Percentiles rank a stretch among this genome's conserved stretches.
Conservation (phyloP, 2,888 invertebrate species). For the Uloborus plumipes region DNA sequence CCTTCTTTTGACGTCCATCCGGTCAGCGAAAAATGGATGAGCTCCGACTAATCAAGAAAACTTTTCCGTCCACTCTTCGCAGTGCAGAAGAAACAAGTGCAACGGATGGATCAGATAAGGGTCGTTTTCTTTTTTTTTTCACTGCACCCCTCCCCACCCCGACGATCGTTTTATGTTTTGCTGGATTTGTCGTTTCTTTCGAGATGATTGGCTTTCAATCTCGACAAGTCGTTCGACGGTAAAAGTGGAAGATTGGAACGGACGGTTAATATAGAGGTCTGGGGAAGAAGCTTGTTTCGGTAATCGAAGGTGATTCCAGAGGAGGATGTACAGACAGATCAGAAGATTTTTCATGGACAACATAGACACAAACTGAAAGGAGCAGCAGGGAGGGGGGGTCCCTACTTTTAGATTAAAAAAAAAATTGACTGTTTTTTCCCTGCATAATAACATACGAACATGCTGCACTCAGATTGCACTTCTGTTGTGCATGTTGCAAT, state of each 20-base stretch:
- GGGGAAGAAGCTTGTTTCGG: no score
- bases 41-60: constrained; percentile 56
- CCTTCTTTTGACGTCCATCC: constrained; percentile 46
- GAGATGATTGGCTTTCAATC: constrained; percentile 22
- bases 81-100: constrained; percentile 21
- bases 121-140: constrained; percentile 4
- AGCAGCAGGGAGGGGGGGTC: no score
- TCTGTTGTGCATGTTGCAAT: no score
- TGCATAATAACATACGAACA: no score
- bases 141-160: background rate
- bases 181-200: constrained; percentile 5
- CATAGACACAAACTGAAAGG: no score
- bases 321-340: no score
- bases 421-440: no score
- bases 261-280: constrained; percentile 28
- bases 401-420: no score
- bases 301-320: no score
- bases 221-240: constrained; percentile 11
- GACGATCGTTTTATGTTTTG: background rate
- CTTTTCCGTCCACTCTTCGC: constrained; percentile 6
- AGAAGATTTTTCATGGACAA: no score
- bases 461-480: no score
- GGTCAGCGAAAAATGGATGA: constrained; percentile 61
- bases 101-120: constrained; percentile 29
- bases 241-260: constrained; percentile 20